Conservation (phyloP, 2,797 vertebrate genomes). For the Neostethus bicornis region DNA sequence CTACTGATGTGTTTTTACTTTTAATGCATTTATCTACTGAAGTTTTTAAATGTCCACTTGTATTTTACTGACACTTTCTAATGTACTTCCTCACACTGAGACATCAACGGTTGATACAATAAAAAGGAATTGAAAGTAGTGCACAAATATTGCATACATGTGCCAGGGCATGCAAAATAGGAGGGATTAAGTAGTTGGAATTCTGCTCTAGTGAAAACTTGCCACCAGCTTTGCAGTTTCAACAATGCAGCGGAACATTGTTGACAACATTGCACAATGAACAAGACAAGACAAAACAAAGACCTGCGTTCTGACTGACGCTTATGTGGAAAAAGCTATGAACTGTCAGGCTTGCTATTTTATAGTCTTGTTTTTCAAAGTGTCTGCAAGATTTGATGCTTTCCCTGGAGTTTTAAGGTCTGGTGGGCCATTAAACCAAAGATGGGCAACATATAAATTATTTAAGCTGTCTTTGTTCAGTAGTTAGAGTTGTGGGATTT, state of each 20-base stretch:
- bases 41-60: too few species aligned
- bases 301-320: constrained; percentile 9
- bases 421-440: not conserved
- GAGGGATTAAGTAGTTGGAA: constrained; percentile 52
- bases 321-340: not conserved
- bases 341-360: constrained; percentile 1
- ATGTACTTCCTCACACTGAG: too few species aligned
- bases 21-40: too few species aligned
- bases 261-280: constrained; percentile 48
- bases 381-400: not conserved
- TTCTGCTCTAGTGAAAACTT: constrained; percentile 60
- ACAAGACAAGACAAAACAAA: constrained; percentile 36
- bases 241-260: constrained; percentile 30
- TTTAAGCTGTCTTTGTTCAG: too few species aligned
- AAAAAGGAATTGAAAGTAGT: constrained; percentile 18
- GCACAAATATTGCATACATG: constrained; percentile 18
- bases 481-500: not conserved
- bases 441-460: too few species aligned
- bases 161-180: constrained; percentile 50
- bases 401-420: not conserved
- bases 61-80: too few species aligned
- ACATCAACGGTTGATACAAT: too few species aligned
- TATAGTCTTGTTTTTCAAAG: not conserved
- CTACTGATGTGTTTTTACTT: too few species aligned
- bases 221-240: constrained; percentile 31